Evolutionary conservation across 1,140 invertebrate genomes (phyloP).

Genomic region (Bursaphelenchus mucronatus): DNA sequence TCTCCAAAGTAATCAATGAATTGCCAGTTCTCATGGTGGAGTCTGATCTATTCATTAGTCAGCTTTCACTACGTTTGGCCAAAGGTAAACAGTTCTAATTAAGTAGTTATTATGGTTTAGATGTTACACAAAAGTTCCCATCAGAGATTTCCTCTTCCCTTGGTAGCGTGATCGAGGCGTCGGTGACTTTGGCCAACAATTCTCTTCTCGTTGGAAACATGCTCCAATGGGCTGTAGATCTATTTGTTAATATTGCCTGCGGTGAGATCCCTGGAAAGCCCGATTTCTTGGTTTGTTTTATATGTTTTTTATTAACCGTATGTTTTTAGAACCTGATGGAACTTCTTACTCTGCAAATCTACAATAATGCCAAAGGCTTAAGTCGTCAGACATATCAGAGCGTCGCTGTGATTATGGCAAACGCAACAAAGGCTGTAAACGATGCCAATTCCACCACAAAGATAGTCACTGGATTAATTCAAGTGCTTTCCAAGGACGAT

Average conservation of each 20-base stretch:
- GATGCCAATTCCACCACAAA: conserved; percentile 43
- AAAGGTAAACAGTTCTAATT: conserved; percentile 24
- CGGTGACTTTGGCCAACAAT: neutral
- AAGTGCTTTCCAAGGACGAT: conserved; percentile 62
- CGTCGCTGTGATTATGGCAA: conserved; percentile 41
- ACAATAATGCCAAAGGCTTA: conserved; percentile 20
- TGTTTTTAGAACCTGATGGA: conserved; percentile 38
- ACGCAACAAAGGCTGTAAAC: conserved; percentile 30
- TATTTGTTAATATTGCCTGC: conserved; percentile 8
- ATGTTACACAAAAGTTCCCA: conserved; percentile 4
- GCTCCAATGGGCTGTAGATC: conserved; percentile 14
- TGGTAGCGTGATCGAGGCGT: conserved; percentile 2
- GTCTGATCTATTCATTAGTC: conserved; percentile 88
- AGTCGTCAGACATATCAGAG: conserved; percentile 39
- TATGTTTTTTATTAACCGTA: conserved; percentile 24
- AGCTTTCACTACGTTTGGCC: conserved; percentile 69
- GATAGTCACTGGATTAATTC: conserved; percentile 60
- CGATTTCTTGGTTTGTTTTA: conserved; percentile 1
- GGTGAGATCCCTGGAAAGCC: conserved; percentile 56
- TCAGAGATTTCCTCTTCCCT: neutral
- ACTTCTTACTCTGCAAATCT: conserved; percentile 24
- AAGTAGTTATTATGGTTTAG: conserved; percentile 2
- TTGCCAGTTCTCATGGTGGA: conserved; percentile 84
- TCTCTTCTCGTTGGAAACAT: conserved; percentile 2
- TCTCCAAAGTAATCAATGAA: conserved; percentile 69